Base-by-base conservation (phyloP, 2,797 vertebrate genomes). In the Rhinichthys osculus region DNA sequence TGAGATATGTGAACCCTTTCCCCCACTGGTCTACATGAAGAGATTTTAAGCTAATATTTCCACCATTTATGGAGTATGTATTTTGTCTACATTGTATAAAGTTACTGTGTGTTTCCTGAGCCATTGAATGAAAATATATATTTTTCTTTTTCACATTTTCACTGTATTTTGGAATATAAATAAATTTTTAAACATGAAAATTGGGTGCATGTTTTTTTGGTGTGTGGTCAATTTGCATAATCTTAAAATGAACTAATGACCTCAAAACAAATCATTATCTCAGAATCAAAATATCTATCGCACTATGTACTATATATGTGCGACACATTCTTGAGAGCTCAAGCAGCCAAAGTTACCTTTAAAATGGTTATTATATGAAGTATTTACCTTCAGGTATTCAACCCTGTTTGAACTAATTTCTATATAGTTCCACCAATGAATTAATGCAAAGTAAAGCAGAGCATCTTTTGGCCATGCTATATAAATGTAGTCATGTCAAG, bases 1-100 rank as follows among this genome's bases (percentile, higher is more conserved):
- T 66, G 7, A 74, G 8, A 10, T 21, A 9, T 69, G 33, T 77
- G 62, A 69, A 69, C 2, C n/a, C 6, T 54, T 33, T 44, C 7
- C 16, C 13, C 10, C n/a, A 38, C 47, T 69, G 62, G 35, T 69
- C 62, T 78, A 69, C 66, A 84, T 84, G 74, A 78, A 84, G 74
- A 78, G 76, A 78, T 57, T 70, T 69, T 33, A 42, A 78, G 30
- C 21, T 81, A 81, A 69, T 38, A 11, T 82, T 71, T 54, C 38
- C 8, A 35, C 70, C 17, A 4, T 14, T 8, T 33, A 14, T 78
- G 14, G 7, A 78, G 30, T 70, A 54, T 81, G 30, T 69, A 16
- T 69, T 52, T 38, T 82, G n/a, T 82, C 38, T 73, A 10, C 7
- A 4, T 16, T 78, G 17, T 42, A 54, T 54, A 71, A 42, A 44